phyloP scores from a whole-genome alignment of 2,797 vertebrate genomes.

The Smutsia gigantea region DNA sequence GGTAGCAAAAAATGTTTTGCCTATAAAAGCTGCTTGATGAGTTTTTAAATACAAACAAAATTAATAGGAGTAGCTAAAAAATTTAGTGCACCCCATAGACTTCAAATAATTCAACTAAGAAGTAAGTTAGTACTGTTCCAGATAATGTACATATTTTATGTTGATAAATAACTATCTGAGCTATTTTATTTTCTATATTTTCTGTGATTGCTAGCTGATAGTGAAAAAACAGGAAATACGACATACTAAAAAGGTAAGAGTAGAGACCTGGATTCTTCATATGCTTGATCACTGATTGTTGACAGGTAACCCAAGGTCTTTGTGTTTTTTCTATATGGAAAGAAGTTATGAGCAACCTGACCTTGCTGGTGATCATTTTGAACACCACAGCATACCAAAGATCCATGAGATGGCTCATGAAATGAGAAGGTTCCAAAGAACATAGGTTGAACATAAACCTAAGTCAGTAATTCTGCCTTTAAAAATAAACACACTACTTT shows the following conservation, averaged over 20 bases:
- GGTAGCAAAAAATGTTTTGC: not conserved
- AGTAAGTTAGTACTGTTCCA: not conserved
- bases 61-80: not conserved
- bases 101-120: constrained; percentile 25
- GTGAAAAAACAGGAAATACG: not conserved
- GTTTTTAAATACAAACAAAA: not conserved
- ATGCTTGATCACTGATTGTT: not conserved
- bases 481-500: constrained; percentile 7
- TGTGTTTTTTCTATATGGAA: not conserved
- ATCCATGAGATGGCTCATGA: not conserved
- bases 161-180: not conserved
- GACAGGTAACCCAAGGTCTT: not conserved
- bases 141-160: not conserved
- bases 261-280: not conserved
- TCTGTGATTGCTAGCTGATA: not conserved
- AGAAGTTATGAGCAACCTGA: not conserved
- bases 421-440: not conserved
- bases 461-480: not conserved
- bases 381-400: not conserved
- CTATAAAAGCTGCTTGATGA: not conserved
- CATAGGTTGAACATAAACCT: not conserved
- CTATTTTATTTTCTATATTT: constrained; percentile 23
- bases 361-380: not conserved
- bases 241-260: not conserved
- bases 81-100: not conserved